Evolutionary conservation across 2,113 vertebrate species (phyloP).

Genomic region (Esox niger): DNA sequence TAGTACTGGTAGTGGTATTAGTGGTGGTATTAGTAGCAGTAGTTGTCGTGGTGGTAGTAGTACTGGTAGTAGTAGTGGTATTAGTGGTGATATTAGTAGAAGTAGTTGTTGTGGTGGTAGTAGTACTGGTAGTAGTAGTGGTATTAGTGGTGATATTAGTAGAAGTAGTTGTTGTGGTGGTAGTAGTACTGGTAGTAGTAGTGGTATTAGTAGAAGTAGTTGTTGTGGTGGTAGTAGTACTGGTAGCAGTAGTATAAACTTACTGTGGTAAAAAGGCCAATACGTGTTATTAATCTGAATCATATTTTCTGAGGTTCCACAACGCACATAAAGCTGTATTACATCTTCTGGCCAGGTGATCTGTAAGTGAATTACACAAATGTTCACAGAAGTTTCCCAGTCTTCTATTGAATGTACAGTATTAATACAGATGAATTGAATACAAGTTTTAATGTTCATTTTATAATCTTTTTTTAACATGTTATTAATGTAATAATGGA

Average conservation of each 20-base stretch:
- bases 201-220: not conserved
- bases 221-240: not conserved
- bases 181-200: not conserved
- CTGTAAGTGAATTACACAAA: not conserved
- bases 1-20: no score
- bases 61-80: no score
- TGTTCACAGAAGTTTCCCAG: no score
- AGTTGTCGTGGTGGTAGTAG: no score
- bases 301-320: not conserved
- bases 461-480: no score
- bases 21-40: no score
- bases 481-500: no score
- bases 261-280: not conserved
- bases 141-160: not conserved
- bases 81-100: no score
- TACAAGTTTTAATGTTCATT: no score
- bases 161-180: not conserved
- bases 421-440: no score
- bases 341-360: accelerated
- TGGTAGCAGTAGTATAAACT: not conserved
- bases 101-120: no score
- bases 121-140: not conserved
- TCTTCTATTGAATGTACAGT: no score
- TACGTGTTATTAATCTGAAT: not conserved
- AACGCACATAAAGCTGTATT: not conserved